Base-by-base conservation (phyloP, 1,140 invertebrate species). In the Drosophila pseudoobscura region DNA sequence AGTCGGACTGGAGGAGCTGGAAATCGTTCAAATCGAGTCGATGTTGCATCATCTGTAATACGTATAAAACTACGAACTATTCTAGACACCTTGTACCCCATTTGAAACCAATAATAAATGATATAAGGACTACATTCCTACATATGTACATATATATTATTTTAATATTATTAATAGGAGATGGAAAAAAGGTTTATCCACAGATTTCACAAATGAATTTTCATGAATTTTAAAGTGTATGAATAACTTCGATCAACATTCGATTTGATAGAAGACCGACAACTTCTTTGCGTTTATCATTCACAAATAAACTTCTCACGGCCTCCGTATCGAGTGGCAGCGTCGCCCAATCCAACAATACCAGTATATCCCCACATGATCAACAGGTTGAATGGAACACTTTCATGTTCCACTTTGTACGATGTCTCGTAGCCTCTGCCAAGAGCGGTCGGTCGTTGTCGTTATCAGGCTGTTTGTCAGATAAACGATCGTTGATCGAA, bases 401-500 rank as follows among this genome's bases (percentile, higher is more conserved):
- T 51, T 63, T 35, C 24, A 26, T 55, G 39, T 70, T 45, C 6
- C 46, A 8, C 24, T 31, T 44, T 39, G 22, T 39, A 15, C 39
- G 26, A 73, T 73, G 62, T 43, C 51, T 62, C 39, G 29, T 51
- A 55, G 51, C 51, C 54, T 47, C 43, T 72, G n/a, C 29, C 24
- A 7, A 22, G 44, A 24, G 31, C 35, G 8, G 41, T 46, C 59
- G 57, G 44, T 46, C 59, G 57, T 61, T 53, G 64, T 65, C 62
- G 68, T 82, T 87, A 85, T 85, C 83, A 57, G 49, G 8, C 24
- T 61, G 79, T 71, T 87, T 85, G 82, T 87, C 70, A 71, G 82
- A 87, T 88, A 87, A 87, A 75, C 64, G 74, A 82, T 87, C 82
- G 74, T 65, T 74, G 73, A 80, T 85, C 82, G 74, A 87, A 71